Base-by-base conservation (phyloP, 35 echinoderm and acorn worm species). In the Hemicentrotus pulcherrimus region DNA sequence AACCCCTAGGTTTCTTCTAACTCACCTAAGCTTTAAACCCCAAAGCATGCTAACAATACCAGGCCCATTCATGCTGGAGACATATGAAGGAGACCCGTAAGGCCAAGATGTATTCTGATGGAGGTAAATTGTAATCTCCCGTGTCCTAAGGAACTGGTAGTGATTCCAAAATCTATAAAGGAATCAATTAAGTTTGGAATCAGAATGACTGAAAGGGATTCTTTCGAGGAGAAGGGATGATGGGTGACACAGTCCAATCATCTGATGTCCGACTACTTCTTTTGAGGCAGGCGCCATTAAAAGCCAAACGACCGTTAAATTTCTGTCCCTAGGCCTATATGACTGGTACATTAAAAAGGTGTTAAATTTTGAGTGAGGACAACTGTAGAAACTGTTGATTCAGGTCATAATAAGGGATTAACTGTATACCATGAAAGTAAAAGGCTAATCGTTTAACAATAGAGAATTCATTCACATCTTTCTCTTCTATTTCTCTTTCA, bases 101-200 rank as follows among this genome's bases (percentile, higher is more conserved):
- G 65, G 65, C 65, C 65, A 78, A 78, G 24, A 78, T 78, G 65
- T 6, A 78, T 22, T 78, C 28, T 78, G 65, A 78, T 78, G 65
- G 65, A 78, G 65, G 65, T 78, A 78, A 90, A 90, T 90, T 18
- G 88, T 90, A 90, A 90, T 90, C 88, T 90, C 65, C 65, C 45
- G 46, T 33, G 88, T 90, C 46, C 32, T 45, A 47, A 47, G 88
- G 88, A 90, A 90, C 88, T 90, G 32, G 13, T 90, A 90, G 88
- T 90, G 88, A 90, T 90, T 90, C 88, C 19, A 45, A 90, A 90
- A 90, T 90, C 32, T 90, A 90, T 90, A 47, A 30, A 45, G 13
- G 88, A 47, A 47, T 90, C 32, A 90, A 41, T 90, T 90, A 90
- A 47, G 65, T 30, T 78, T 28, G 65, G 65, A 78, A 78, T 78